phyloP scores from a whole-genome alignment of 2,797 vertebrate genomes.

The Triplophysa bombifrons region DNA sequence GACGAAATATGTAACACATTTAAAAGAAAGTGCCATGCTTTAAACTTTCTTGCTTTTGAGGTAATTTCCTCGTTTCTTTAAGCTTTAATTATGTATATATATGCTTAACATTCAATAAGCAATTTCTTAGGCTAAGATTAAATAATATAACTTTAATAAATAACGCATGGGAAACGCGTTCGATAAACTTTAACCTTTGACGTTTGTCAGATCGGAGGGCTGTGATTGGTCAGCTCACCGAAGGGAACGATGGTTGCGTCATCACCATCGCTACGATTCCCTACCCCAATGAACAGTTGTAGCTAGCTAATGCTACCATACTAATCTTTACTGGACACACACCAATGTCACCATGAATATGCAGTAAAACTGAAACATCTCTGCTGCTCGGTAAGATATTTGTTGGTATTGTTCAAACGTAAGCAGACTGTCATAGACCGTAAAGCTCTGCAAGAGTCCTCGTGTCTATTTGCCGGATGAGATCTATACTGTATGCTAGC shows the following conservation, averaged over 20 bases:
- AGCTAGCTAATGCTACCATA: slow-evolving; percentile 1
- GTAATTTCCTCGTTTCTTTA: no score
- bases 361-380: not conserved
- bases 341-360: not conserved
- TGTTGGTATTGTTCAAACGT: not conserved
- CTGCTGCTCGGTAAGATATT: slow-evolving; percentile 29
- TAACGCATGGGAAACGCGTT: not conserved
- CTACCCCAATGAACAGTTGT: not conserved
- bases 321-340: not conserved
- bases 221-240: slow-evolving; percentile 16
- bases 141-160: not conserved
- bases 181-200: slow-evolving; percentile 13
- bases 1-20: no score
- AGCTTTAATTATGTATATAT: no score
- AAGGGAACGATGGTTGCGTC: not conserved
- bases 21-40: no score
- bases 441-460: not conserved
- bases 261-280: not conserved
- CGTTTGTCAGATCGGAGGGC: not conserved
- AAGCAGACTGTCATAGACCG: not conserved
- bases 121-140: no score
- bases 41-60: no score
- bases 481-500: not conserved
- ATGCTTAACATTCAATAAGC: no score
- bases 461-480: not conserved